phyloP scores from a whole-genome alignment of 2,113 vertebrate genomes.

The Hyperopisus bebe region DNA sequence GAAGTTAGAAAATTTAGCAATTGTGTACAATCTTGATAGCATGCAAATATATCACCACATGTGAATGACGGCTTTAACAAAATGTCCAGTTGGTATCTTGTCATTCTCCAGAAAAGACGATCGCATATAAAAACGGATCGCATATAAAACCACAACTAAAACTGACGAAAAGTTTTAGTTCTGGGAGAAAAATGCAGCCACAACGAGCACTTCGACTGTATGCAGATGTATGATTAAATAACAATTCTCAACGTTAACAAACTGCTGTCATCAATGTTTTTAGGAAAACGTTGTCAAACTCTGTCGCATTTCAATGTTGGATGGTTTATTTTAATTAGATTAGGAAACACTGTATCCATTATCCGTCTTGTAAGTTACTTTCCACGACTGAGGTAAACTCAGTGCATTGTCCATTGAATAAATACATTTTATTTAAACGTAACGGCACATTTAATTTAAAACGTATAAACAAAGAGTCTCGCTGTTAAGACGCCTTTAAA shows the following conservation, averaged over 20 bases:
- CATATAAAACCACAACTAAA: neutral
- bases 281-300: neutral
- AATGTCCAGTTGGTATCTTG: neutral
- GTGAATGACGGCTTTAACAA: neutral
- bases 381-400: neutral
- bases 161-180: neutral
- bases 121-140: neutral
- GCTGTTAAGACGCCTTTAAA: neutral
- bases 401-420: neutral
- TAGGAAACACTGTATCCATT: neutral
- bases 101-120: neutral
- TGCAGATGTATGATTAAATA: neutral
- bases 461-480: neutral
- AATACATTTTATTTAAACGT: neutral
- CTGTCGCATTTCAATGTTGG: neutral
- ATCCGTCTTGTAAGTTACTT: neutral
- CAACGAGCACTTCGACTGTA: neutral
- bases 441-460: neutral
- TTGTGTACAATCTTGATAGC: neutral
- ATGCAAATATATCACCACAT: neutral
- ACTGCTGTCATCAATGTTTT: neutral
- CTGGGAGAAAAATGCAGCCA: neutral
- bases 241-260: neutral
- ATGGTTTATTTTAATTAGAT: constrained; percentile 7
- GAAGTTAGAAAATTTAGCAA: neutral